These are phyloP conservation scores for Holacanthus passer DNA, from an alignment of 2,113 vertebrate species.

Conservation along the genomic window DNA sequence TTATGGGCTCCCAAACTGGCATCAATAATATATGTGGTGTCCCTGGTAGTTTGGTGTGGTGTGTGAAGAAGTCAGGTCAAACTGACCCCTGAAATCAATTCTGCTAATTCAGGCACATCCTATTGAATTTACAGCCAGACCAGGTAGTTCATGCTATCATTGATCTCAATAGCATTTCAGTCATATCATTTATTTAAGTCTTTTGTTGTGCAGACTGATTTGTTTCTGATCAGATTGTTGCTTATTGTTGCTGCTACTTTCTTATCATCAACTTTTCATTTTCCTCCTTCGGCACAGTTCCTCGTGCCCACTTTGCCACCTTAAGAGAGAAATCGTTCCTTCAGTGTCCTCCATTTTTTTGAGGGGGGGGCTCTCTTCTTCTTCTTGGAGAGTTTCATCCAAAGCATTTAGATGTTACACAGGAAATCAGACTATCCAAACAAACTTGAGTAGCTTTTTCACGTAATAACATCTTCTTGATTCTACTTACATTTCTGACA, in stretches of 20 bases:
- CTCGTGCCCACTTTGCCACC: too few relatives aligned
- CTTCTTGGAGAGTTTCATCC: background rate
- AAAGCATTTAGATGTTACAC: background rate
- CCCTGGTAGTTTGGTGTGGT: slow-evolving; percentile 9
- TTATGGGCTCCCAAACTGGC: slow-evolving; percentile 21
- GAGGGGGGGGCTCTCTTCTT: too few relatives aligned
- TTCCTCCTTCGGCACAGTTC: too few relatives aligned
- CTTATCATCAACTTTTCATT: too few relatives aligned
- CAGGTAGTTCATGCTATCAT: background rate
- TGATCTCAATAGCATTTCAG: background rate
- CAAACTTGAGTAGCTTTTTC: slow-evolving; percentile 2
- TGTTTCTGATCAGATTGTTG: background rate
- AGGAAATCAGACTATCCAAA: background rate
- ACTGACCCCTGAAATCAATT: slow-evolving; percentile 35
- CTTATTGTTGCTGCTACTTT: background rate
- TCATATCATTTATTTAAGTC: background rate
- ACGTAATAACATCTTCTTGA: background rate
- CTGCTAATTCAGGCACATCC: slow-evolving; percentile 11
- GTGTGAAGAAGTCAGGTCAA: slow-evolving; percentile 30
- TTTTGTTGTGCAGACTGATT: background rate
- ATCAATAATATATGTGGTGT: slow-evolving; percentile 57
- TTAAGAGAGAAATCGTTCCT: too few relatives aligned
- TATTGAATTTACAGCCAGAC: background rate
- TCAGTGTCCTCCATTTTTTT: too few relatives aligned
- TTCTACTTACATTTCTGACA: background rate